Percentiles rank a stretch among this genome's conserved stretches.
phyloP scores from a whole-genome alignment of 2,113 vertebrate species.

The Elanus axillaris region DNA sequence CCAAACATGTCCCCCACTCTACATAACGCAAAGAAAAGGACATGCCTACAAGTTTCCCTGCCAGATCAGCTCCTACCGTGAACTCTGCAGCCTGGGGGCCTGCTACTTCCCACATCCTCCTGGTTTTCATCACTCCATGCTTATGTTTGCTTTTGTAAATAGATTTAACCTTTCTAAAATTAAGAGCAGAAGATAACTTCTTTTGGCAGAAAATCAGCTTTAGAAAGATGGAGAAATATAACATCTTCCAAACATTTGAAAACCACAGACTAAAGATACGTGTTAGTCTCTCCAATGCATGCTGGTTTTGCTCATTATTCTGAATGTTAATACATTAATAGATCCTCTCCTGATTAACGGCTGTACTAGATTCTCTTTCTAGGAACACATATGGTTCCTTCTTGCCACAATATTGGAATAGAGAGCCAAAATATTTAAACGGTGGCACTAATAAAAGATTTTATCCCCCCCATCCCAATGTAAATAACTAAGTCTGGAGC shows the following conservation, averaged over 20 bases:
- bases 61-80: neutral
- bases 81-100: neutral
- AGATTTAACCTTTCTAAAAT: slow-evolving; percentile 57
- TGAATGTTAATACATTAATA: slow-evolving; percentile 49
- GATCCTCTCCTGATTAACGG: slow-evolving; percentile 44
- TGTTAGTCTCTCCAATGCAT: neutral
- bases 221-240: slow-evolving; percentile 6
- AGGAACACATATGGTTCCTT: slow-evolving; percentile 54
- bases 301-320: slow-evolving; percentile 32
- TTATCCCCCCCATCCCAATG: neutral
- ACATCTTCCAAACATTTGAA: slow-evolving; percentile 43
- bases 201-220: slow-evolving; percentile 36
- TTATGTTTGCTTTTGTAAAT: slow-evolving; percentile 44
- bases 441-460: slow-evolving; percentile 34
- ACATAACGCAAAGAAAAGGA: neutral
- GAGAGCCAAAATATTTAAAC: slow-evolving; percentile 58
- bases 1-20: neutral
- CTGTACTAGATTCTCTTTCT: slow-evolving; percentile 30
- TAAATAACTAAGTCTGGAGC: slow-evolving; percentile 44
- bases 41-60: neutral
- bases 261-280: neutral
- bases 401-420: slow-evolving; percentile 55
- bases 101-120: neutral
- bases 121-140: neutral
- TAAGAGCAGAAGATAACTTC: slow-evolving; percentile 33